Conservation (phyloP, 2,888 invertebrate species). For the Drosophila anceps region DNA sequence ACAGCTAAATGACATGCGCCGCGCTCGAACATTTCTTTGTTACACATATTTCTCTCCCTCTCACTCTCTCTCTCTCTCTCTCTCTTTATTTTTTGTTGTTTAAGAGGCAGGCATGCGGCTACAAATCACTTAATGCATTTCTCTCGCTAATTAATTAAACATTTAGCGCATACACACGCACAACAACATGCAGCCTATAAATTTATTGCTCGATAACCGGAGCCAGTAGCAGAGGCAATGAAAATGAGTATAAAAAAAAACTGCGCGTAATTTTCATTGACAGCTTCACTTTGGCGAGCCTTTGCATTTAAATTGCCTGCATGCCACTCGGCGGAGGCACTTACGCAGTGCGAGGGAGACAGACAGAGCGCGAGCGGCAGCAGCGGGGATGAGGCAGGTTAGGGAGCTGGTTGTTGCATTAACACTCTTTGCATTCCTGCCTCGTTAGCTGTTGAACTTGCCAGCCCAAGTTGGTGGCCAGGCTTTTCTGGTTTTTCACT, state of each 20-base stretch:
- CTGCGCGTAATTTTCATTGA: slow-evolving; percentile 77
- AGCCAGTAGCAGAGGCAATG: slow-evolving; percentile 23
- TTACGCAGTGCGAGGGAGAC: slow-evolving; percentile 22
- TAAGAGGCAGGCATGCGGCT: slow-evolving; percentile 13
- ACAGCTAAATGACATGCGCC: slow-evolving; percentile 69
- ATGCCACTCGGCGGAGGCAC: slow-evolving; percentile 62
- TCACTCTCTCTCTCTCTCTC: neutral
- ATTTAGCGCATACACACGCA: slow-evolving; percentile 66
- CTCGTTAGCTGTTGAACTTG: slow-evolving; percentile 71
- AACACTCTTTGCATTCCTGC: slow-evolving; percentile 70
- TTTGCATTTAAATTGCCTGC: slow-evolving; percentile 79
- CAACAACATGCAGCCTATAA: slow-evolving; percentile 55
- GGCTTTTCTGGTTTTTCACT: slow-evolving; percentile 58
- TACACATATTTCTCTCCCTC: neutral
- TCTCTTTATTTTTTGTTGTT: neutral
- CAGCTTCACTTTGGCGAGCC: slow-evolving; percentile 69
- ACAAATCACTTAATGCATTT: slow-evolving; percentile 56
- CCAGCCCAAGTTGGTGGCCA: slow-evolving; percentile 51
- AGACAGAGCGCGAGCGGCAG: neutral
- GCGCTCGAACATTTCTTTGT: slow-evolving; percentile 17
- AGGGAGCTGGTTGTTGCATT: slow-evolving; percentile 44
- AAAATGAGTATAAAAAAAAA: slow-evolving; percentile 22
- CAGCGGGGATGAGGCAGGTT: neutral
- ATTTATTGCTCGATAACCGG: slow-evolving; percentile 55
- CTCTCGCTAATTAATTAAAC: slow-evolving; percentile 73